Evolutionary conservation across 1,140 invertebrate genomes (phyloP), one percentile per base, ranked within the genome.

Genomic region (Drosophila sproati): DNA sequence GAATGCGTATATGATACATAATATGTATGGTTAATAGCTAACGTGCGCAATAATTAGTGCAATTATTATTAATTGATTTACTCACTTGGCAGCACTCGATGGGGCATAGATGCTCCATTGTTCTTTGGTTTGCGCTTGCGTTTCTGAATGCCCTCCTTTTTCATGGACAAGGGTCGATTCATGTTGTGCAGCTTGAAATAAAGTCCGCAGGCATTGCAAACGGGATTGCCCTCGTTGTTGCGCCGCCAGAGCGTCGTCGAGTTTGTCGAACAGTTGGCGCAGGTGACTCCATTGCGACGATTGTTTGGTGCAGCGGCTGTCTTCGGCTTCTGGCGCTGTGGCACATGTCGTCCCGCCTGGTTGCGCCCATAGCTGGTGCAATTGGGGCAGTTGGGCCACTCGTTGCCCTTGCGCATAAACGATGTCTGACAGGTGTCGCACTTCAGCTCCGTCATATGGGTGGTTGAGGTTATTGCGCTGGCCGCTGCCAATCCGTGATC

Each of bases 131-230:
- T 98, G 55, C 98, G 94, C 91, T 99, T 99, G 48, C 98, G 94
- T 8, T 98, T 98, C 94, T 98, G 96, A 87, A 99, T 99, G 51
- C 95, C 96, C 81, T 99, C 98, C 93, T 99, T 99, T 93, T 98
- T 98, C 98, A 99, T 99, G 4, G 98, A 95, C n/a, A 96, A 89
- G 1, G 98, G 98, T 29, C 97, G 94, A 82, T 96, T 96, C 80
- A 99, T 96, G 66, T 95, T 95, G 93, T 99, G 98, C 69, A 98
- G 93, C 93, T 98, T 98, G 93, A 93, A 98, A 93, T 98, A 99
- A 4, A 98, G 94, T 2, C 98, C 98, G 92, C 98, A 99, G 4
- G 98, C 98, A 93, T 98, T 98, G 93, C 98, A 98, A 4, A 98
- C 97, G 3, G 97, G 96, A 92, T 98, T 97, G 6, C 98, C 98